Percentiles rank a stretch among this genome's conserved stretches.
phyloP scores from a whole-genome alignment of 1,140 invertebrate genomes.

The Zelostemma sp. region DNA sequence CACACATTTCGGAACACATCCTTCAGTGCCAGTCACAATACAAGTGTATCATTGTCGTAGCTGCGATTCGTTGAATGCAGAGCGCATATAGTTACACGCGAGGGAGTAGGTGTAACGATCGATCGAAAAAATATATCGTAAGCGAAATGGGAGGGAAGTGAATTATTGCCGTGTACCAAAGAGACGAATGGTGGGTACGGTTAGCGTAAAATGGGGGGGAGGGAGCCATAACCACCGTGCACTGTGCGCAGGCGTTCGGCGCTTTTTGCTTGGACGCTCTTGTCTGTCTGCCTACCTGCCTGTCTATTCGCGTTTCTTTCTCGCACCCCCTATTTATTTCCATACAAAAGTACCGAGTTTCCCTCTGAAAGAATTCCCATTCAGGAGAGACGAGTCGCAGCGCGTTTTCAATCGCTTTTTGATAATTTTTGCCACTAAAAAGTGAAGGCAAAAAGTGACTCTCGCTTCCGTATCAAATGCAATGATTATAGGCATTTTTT shows the following conservation, averaged over 20 bases:
- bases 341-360: slow-evolving; percentile 42
- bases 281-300: slow-evolving; percentile 9
- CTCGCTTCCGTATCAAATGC: too few species aligned
- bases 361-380: not conserved
- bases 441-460: too few species aligned
- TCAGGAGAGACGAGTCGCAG: slow-evolving; percentile 7
- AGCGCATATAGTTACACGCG: slow-evolving; percentile 42
- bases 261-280: slow-evolving; percentile 36
- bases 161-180: slow-evolving; percentile 59
- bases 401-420: too few species aligned
- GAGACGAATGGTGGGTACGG: slow-evolving; percentile 50
- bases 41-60: slow-evolving; percentile 44
- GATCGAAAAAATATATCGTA: slow-evolving; percentile 54
- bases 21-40: slow-evolving; percentile 44
- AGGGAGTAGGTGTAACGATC: slow-evolving; percentile 47
- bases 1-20: slow-evolving; percentile 35
- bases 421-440: too few species aligned
- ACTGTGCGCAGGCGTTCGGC: slow-evolving; percentile 33
- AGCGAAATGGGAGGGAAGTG: slow-evolving; percentile 62
- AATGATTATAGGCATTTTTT: too few species aligned
- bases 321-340: slow-evolving; percentile 46
- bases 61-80: slow-evolving; percentile 39
- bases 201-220: slow-evolving; percentile 24
- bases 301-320: slow-evolving; percentile 26
- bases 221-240: slow-evolving; percentile 33